phyloP scores from a whole-genome alignment of 1,140 invertebrate species.

The Acromyrmex echinatior region DNA sequence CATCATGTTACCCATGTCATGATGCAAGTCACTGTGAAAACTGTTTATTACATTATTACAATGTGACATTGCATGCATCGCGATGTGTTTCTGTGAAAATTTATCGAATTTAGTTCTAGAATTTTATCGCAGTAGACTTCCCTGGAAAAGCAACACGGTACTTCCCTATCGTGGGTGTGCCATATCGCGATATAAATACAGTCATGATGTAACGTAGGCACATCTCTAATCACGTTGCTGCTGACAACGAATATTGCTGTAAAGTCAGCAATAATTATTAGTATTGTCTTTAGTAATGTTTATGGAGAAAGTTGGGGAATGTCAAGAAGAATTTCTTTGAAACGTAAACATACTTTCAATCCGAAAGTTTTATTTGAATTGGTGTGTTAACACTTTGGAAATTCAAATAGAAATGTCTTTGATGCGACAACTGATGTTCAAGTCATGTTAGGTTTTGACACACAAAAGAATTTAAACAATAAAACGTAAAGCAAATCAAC shows the following conservation, averaged over 20 bases:
- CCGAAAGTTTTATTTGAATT: background rate
- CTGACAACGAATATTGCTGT: background rate
- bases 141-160: background rate
- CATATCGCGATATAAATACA: background rate
- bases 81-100: background rate
- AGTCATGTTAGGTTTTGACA: no score
- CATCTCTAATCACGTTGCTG: slow-evolving; percentile 5
- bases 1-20: background rate
- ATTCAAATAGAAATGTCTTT: background rate
- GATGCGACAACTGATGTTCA: background rate
- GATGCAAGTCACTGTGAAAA: slow-evolving; percentile 20
- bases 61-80: background rate
- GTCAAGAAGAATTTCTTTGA: slow-evolving; percentile 18
- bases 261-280: background rate
- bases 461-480: no score
- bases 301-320: slow-evolving; percentile 6
- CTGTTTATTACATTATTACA: slow-evolving; percentile 13
- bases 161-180: background rate
- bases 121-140: background rate
- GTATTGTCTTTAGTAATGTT: slow-evolving; percentile 3
- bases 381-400: slow-evolving; percentile 24
- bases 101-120: background rate
- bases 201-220: background rate
- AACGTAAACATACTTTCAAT: slow-evolving; percentile 8
- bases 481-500: no score